Conservation (phyloP, 2,888 invertebrate genomes). For the Hyposoter didymator region DNA sequence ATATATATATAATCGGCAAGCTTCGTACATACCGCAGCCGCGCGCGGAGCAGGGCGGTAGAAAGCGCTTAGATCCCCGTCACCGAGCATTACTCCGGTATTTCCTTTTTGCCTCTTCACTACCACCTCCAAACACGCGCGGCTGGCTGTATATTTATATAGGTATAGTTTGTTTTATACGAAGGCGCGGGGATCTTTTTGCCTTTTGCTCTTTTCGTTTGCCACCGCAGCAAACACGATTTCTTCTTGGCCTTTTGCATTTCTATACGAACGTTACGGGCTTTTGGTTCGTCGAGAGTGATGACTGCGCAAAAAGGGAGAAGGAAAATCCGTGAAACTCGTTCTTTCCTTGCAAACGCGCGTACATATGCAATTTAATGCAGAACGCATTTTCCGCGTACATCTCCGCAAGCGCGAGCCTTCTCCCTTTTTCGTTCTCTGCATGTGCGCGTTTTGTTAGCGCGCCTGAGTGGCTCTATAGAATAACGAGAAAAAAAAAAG, state of each 20-base stretch:
- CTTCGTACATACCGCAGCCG: slow-evolving; percentile 16
- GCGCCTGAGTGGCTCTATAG: slow-evolving; percentile 34
- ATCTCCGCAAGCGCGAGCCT: neutral
- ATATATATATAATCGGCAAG: neutral
- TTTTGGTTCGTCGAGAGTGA: slow-evolving; percentile 30
- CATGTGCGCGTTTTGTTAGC: neutral
- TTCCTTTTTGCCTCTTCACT: slow-evolving; percentile 46
- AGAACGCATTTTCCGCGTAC: slow-evolving; percentile 24
- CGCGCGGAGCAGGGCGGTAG: slow-evolving; percentile 34
- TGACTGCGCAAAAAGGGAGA: slow-evolving; percentile 25
- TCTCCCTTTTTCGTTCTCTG: neutral
- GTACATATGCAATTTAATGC: slow-evolving; percentile 46
- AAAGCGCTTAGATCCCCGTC: slow-evolving; percentile 60
- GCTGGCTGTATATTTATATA: neutral
- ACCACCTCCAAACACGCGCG: neutral
- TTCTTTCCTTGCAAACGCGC: slow-evolving; percentile 5
- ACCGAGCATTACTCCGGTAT: slow-evolving; percentile 55
- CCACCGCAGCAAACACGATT: slow-evolving; percentile 52
- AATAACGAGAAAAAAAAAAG: slow-evolving; percentile 19
- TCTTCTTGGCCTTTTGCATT: slow-evolving; percentile 39
- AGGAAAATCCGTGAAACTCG: slow-evolving; percentile 17
- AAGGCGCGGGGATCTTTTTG: neutral
- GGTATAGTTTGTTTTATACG: neutral
- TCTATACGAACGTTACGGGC: slow-evolving; percentile 16
- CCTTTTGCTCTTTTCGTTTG: slow-evolving; percentile 19